Percentiles rank a stretch among this genome's conserved stretches.
Evolutionary conservation across 1,140 invertebrate species (phyloP).

Genomic region (Ceratosolen solmsi): DNA sequence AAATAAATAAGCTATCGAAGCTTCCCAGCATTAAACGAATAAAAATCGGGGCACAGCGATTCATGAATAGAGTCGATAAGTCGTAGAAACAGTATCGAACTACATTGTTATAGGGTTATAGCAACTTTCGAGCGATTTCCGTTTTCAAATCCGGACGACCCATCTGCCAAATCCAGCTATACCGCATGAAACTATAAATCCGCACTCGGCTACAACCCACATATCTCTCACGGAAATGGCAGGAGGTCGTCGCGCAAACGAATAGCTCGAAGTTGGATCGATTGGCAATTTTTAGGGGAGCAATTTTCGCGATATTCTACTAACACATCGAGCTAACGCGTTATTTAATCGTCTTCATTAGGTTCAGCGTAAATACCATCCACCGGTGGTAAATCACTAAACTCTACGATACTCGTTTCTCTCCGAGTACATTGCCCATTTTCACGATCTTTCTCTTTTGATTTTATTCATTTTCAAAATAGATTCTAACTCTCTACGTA

Average conservation of each 20-base stretch:
- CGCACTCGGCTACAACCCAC: background rate
- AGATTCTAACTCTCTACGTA: too few species aligned
- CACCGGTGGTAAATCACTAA: background rate
- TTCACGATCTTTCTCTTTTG: background rate
- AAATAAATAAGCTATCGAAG: too few species aligned
- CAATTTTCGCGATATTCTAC: background rate
- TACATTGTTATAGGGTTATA: too few species aligned
- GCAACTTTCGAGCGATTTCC: background rate
- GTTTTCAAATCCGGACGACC: background rate
- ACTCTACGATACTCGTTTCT: background rate
- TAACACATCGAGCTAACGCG: constrained; percentile 7
- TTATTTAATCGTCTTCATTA: too few species aligned
- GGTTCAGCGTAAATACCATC: constrained; percentile 1
- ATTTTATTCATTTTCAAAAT: background rate
- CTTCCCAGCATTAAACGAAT: too few species aligned
- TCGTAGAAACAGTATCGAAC: too few species aligned
- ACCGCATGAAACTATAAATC: constrained; percentile 16
- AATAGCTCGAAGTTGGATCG: background rate
- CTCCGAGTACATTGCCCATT: too few species aligned
- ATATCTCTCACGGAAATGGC: background rate
- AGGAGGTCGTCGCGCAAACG: background rate
- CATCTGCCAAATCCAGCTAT: background rate
- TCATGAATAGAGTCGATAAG: too few species aligned
- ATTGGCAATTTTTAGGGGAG: constrained; percentile 30
- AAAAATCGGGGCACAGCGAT: too few species aligned